Base-by-base conservation (phyloP, 2,113 vertebrate species). In the Herpetotheres cachinnans region DNA sequence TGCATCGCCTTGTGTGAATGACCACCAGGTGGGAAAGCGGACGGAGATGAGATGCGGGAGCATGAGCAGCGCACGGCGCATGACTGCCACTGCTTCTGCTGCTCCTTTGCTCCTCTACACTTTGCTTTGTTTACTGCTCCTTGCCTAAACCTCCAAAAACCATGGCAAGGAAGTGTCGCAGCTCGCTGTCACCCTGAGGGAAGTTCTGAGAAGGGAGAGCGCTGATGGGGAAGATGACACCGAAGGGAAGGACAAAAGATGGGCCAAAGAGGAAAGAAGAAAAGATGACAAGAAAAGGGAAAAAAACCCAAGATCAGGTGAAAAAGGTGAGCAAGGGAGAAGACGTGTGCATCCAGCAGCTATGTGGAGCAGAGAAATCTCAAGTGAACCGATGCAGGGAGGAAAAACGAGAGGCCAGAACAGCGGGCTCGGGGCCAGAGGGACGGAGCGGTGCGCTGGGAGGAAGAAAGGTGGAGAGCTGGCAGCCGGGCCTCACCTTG, bases 401-500 rank as follows among this genome's bases (percentile, higher is more conserved):
- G 58, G 27, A 21, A 46, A 25, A 56, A 7, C 0, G 6, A 73
- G 67, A 61, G 49, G 71, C 49, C 1, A 1, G 90, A 13, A 36
- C 0, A 13, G 25, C 52, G 56, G 72, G 1, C 4, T 7, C 10
- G 4, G 77, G 61, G 30, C 44, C 56, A 3, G 20, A 3, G 63
- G 0, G 30, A 20, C 1, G 19, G 63, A 22, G 7, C 17, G 8
- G 62, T 24, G 66, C 7, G 30, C 42, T 19, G 88, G 38, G 12
- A 81, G 32, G 19, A 85, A 56, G 46, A 46, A 8, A 74, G 61
- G 10, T 16, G 72, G 10, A 38, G 44, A 65, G 80, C 50, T 52
- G 74, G 71, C 24, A 24, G 86, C 65, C 0, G 11, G 29, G 13
- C 54, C 98, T 80, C 97, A 99, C 99, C 99, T 99, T 99, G 97